Percentiles rank a stretch among this genome's conserved stretches.
Evolutionary conservation across 2,888 invertebrate genomes (phyloP).

Genomic region (Bruchidius siliquastri): DNA sequence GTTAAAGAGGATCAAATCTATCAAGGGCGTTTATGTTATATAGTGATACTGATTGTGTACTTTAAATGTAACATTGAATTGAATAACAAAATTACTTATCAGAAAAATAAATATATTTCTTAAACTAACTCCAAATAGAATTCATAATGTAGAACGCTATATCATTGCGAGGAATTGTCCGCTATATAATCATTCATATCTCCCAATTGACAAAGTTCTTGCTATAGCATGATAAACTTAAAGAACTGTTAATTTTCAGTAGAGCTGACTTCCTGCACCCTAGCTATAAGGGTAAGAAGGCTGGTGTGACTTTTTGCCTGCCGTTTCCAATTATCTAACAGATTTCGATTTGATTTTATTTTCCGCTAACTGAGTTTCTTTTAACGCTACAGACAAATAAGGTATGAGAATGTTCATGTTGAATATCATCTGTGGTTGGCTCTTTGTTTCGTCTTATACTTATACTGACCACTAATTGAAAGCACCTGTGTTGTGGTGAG

Average conservation of each 20-base stretch:
- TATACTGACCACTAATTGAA: no score
- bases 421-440: no score
- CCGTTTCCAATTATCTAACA: conserved; percentile 21
- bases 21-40: neutral
- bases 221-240: neutral
- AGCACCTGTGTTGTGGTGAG: no score
- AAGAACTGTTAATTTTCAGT: conserved; percentile 39
- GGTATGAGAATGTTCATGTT: neutral
- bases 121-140: no score
- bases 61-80: no score
- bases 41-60: neutral
- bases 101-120: no score
- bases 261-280: conserved; percentile 55
- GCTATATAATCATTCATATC: no score
- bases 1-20: neutral
- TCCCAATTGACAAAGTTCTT: neutral
- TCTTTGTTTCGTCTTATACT: no score
- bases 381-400: neutral
- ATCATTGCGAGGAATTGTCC: no score
- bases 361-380: conserved; percentile 38
- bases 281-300: conserved; percentile 56
- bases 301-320: conserved; percentile 38
- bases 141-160: no score
- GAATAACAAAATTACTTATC: no score
- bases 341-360: conserved; percentile 33